Evolutionary conservation across 2,888 invertebrate genomes (phyloP).

Genomic region (Idaea dimidiata): DNA sequence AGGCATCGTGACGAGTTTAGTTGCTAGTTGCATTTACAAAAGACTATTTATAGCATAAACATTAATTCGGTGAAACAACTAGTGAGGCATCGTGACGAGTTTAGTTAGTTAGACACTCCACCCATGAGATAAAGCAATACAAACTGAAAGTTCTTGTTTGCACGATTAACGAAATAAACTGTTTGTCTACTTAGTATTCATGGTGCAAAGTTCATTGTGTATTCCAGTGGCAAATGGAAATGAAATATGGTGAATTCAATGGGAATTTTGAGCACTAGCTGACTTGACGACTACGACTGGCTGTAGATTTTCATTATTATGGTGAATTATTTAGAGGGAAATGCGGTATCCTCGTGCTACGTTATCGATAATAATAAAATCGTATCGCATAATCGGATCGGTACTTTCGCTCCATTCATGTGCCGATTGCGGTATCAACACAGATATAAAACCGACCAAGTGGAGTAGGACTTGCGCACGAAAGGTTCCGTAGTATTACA

Average conservation of each 20-base stretch:
- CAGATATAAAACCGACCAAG: too few species aligned
- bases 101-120: constrained; percentile 23
- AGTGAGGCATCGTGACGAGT: constrained; percentile 20
- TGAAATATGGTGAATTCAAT: constrained; percentile 77
- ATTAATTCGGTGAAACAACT: constrained; percentile 12
- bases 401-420: too few species aligned
- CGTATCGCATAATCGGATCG: too few species aligned
- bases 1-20: too few species aligned
- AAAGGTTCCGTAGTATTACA: too few species aligned
- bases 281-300: constrained; percentile 51
- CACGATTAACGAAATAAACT: constrained; percentile 78
- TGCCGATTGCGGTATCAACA: too few species aligned
- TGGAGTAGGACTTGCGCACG: too few species aligned
- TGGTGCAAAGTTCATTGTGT: constrained; percentile 68
- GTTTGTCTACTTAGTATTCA: constrained; percentile 76
- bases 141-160: constrained; percentile 74
- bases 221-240: constrained; percentile 70
- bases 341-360: background rate
- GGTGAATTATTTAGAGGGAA: background rate
- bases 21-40: too few species aligned
- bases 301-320: constrained; percentile 34
- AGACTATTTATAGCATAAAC: too few species aligned
- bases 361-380: background rate
- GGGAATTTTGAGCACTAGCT: constrained; percentile 70
- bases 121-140: constrained; percentile 53